Base-by-base conservation (phyloP, 2,113 vertebrate species). In the Erinaceus europaeus region DNA sequence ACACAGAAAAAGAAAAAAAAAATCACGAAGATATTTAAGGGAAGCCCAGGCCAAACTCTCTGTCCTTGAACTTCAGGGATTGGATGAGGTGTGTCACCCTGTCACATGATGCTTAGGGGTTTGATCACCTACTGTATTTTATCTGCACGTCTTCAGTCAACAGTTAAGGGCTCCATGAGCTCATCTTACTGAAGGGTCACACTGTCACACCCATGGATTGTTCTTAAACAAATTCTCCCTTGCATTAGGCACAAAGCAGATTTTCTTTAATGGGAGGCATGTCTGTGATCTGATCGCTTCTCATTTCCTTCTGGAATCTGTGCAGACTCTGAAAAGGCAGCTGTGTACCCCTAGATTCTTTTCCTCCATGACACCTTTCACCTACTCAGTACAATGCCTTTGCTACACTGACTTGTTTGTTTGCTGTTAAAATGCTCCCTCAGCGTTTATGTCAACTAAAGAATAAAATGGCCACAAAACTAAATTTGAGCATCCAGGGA, bases 231-330 rank as follows among this genome's bases (percentile, higher is more conserved):
- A 80, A 80, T 82, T 77, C 34, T 84, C 3, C 64, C n/a, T 90
- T 65, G 32, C 25, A 10, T 92, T 89, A 90, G 84, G 78, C 91
- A 89, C 0, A 0, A 17, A 73, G 62, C 90, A 34, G 65, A 23
- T 76, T 78, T 91, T 86, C 79, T 93, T 71, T 89, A 92, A 76
- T 93, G 80, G 90, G 87, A 94, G 44, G 50, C 72, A 50, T 80
- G 69, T 17, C 75, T 85, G 55, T 62, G 25, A 90, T 64, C 20
- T 74, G 4, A 46, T 83, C 67, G 23, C 36, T 17, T 38, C 57
- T 88, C 13, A 75, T 62, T 53, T 91, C 84, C 80, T 81, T 85
- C 46, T 75, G 27, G 40, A 83, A 86, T 73, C 46, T 32, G 10
- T 52, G 29, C 73, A 11, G 52, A 27, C 8, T 29, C 21, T 81